A percentile compares a stretch with the other conserved stretches of the same genome.
These are phyloP conservation scores for Cryptus armator DNA, from an alignment of 2,888 invertebrate genomes.

Conservation along the genomic window DNA sequence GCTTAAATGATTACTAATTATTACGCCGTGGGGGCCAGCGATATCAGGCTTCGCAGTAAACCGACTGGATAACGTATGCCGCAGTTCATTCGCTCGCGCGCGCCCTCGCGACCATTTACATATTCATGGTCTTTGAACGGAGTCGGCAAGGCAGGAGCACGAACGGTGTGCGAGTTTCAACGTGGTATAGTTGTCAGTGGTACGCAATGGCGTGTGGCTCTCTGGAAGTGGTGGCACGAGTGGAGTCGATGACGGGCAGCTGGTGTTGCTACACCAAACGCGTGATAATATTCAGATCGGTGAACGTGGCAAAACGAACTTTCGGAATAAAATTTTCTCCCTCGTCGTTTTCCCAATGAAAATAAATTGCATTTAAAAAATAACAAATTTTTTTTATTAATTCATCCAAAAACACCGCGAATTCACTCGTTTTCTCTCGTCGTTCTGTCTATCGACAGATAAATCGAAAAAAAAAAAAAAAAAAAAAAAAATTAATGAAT, in stretches of 20 bases:
- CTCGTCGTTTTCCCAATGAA: background rate
- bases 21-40: constrained; percentile 49
- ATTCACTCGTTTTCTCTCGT: background rate
- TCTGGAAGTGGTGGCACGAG: constrained; percentile 4
- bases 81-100: constrained; percentile 45
- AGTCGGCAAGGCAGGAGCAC: constrained; percentile 11
- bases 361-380: background rate
- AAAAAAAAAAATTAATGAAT: no score
- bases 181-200: constrained; percentile 33
- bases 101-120: constrained; percentile 66
- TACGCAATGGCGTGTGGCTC: constrained; percentile 18
- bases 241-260: constrained; percentile 26
- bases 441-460: background rate
- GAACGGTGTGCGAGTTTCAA: constrained; percentile 13
- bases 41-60: constrained; percentile 67
- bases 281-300: constrained; percentile 8
- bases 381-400: background rate
- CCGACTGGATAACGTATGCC: constrained; percentile 70
- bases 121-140: constrained; percentile 61
- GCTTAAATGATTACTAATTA: constrained; percentile 71
- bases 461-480: no score
- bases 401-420: background rate
- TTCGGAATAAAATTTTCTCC: background rate
- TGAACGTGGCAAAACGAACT: constrained; percentile 7
- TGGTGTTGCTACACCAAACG: constrained; percentile 5